Evolutionary conservation across 2,113 vertebrate genomes (phyloP), one percentile per base, ranked within the genome.

Genomic region (Phyllopteryx taeniolatus): DNA sequence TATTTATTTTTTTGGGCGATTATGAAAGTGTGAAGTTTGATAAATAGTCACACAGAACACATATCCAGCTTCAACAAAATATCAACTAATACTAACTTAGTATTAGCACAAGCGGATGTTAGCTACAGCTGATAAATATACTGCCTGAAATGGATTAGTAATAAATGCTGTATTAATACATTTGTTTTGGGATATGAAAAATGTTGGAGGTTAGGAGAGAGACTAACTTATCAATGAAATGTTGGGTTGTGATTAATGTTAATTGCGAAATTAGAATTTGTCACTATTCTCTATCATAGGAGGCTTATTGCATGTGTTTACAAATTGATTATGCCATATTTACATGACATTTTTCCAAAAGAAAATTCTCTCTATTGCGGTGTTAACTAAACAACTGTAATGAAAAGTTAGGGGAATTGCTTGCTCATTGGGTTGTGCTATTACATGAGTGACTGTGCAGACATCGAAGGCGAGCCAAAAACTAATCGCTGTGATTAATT

Each of bases 401-500:
- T 71, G 60, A 68, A 60, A 72, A 73, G 78, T 79, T 65, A 7
- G 62, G 72, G 84, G 79, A 78, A 75, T 66, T 73, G 69, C 73
- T 79, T 80, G 78, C 73, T 86, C 83, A 74, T 65, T 76, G 79
- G 78, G 73, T 74, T 85, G 65, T 78, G 73, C 78, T 77, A 73
- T 87, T 87, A 83, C 84, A 78, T 87, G 89, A 92, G 81, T 82
- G 81, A 85, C 88, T 86, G 84, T 76, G 88, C 77, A 82, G 86
- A 86, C 70, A 71, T 84, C 79, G 88, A 87, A 70, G 78, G 64
- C 14, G 59, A 88, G 91, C 91, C 92, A 93, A 88, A 90, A 87
- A 87, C 80, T 91, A 92, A 92, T 90, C 81, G 85, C 62, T 72
- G 75, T 86, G 83, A 94, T 93, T 92, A 91, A 92, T 92, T 92